Conservation (phyloP, 2,113 vertebrate genomes). For the Prionailurus viverrinus region DNA sequence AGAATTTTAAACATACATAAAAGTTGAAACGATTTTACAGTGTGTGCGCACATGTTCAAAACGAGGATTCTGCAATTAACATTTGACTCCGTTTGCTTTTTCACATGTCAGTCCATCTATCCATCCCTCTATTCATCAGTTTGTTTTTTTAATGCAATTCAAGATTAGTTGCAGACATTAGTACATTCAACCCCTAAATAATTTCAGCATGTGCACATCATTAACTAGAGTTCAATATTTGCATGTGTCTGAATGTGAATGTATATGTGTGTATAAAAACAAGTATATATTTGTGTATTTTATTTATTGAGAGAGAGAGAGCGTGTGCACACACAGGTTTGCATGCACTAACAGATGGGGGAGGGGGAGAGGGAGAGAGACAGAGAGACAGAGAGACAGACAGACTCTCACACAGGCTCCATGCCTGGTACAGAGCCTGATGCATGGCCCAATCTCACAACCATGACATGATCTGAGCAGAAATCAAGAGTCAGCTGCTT, state of each 20-base stretch:
- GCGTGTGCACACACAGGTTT: no score
- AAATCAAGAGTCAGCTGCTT: no score
- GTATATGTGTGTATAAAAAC: background rate
- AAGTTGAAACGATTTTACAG: background rate
- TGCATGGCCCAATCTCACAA: no score
- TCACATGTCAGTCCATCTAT: background rate
- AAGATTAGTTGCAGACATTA: background rate
- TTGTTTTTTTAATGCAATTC: background rate
- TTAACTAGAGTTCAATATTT: background rate
- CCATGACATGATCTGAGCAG: no score
- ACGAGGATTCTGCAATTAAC: background rate
- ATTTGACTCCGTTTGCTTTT: background rate
- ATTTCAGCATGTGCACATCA: background rate
- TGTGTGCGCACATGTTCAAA: background rate
- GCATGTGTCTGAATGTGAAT: background rate
- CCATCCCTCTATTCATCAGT: background rate
- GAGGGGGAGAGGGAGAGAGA: no score
- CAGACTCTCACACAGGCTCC: no score
- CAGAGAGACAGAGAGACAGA: no score
- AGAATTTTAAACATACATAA: background rate
- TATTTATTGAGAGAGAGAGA: background rate
- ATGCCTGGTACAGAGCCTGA: no score
- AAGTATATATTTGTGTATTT: constrained; percentile 14
- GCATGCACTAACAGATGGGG: no score
- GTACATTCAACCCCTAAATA: background rate